Evolutionary conservation across 2,888 invertebrate species (phyloP), one percentile per base, ranked within the genome.

Genomic region (Aphodius granarius): DNA sequence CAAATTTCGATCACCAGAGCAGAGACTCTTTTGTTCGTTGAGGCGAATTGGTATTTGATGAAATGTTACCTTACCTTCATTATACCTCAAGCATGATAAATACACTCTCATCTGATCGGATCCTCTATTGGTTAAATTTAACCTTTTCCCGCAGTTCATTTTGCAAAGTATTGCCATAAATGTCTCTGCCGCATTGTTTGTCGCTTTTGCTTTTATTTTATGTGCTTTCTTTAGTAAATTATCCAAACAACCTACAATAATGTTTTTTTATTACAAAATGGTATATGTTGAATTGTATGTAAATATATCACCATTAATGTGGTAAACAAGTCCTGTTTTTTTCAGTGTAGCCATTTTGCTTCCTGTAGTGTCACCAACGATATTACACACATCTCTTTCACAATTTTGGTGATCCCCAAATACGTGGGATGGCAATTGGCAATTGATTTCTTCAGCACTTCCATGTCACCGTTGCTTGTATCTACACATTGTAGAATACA

Each of bases 101-200:
- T 43, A 71, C 9, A 15, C 22, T 15, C 72, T 62, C 20, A 72
- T 62, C 19, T 72, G 63, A 72, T 62, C 43, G 18, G 63, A 72
- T 62, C 63, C 63, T 72, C 72, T 23, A n/a, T 72, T 62, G 6
- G 63, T 62, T n/a, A 72, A 62, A 72, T 72, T 72, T 72, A 72
- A 63, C 17, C 72, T 62, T 72, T 63, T 72, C n/a, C 72, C 72
- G 18, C 62, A 62, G 18, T 72, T 72, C 62, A 16, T 63, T 72
- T 72, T 72, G 62, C 63, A 62, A 16, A 72, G 16, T 17, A 72
- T 17, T 17, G 63, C 15, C 72, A 63, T 72, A 72, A 72, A 72
- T 18, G 18, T 72, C 20, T 72, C 72, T 9, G 72, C 63, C 62
- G 62, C 63, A 72, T 72, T 72, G 20, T 72, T 72, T n/a, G 18